Conservation (phyloP, 1,140 invertebrate species). For the Macrobrachium rosenbergii region DNA sequence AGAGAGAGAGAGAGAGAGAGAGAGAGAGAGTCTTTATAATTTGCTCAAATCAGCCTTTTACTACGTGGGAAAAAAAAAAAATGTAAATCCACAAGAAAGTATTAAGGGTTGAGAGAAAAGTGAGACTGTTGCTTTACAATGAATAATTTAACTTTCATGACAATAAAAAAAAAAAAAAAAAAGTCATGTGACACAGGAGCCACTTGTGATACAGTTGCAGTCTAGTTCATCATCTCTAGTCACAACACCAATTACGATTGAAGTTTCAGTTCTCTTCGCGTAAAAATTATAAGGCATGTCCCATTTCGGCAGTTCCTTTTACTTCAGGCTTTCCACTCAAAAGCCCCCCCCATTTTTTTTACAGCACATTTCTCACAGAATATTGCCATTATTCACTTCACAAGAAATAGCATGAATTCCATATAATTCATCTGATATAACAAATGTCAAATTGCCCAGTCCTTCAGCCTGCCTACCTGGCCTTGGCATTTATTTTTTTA, state of each 20-base stretch:
- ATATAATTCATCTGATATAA: conserved; percentile 3
- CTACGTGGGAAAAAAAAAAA: not conserved
- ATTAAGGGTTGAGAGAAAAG: not conserved
- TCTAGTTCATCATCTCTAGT: conserved; percentile 20
- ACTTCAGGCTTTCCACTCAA: conserved; percentile 44
- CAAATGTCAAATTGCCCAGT: conserved; percentile 7
- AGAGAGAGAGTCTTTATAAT: not conserved
- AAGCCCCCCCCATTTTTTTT: conserved; percentile 23
- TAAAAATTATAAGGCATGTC: conserved; percentile 61
- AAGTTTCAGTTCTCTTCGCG: conserved; percentile 38
- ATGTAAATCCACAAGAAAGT: not conserved
- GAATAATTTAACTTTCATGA: not conserved
- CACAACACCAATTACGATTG: conserved; percentile 40
- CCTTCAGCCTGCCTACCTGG: conserved; percentile 34
- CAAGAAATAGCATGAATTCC: conserved; percentile 18
- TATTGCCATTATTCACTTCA: conserved; percentile 34
- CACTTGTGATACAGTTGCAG: conserved; percentile 20
- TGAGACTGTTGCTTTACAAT: not conserved
- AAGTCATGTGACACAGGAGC: conserved; percentile 36
- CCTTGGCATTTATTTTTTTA: conserved; percentile 5
- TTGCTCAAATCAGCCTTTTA: not conserved
- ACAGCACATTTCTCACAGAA: conserved; percentile 24
- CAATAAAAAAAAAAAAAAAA: not conserved
- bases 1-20: not conserved
- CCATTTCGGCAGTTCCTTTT: conserved; percentile 31